phyloP scores from a whole-genome alignment of 2,888 invertebrate genomes.

The Stegana nigrithorax region DNA sequence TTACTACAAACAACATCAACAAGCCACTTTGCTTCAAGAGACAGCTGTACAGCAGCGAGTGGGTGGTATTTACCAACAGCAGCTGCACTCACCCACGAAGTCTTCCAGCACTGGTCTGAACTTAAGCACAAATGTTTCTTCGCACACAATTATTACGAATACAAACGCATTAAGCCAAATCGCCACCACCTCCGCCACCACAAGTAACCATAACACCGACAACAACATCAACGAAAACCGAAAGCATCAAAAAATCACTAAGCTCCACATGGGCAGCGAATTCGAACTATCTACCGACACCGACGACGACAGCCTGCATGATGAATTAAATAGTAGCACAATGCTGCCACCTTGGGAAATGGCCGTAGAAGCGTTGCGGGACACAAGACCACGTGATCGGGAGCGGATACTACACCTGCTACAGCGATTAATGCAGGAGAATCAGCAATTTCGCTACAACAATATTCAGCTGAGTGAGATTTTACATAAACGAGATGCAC shows the following conservation, averaged over 20 bases:
- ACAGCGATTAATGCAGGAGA: conserved; percentile 65
- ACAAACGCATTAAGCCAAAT: too few relatives aligned
- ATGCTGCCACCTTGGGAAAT: conserved; percentile 66
- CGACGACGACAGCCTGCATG: conserved; percentile 74
- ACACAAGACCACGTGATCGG: conserved; percentile 64
- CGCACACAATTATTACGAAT: conserved; percentile 67
- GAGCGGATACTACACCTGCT: conserved; percentile 65
- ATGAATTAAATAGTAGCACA: conserved; percentile 68
- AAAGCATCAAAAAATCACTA: too few relatives aligned
- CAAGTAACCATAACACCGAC: too few relatives aligned
- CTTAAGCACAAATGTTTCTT: conserved; percentile 54
- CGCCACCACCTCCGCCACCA: too few relatives aligned
- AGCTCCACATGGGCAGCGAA: conserved; percentile 70
- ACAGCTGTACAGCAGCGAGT: conserved; percentile 38
- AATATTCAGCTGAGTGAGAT: conserved; percentile 63
- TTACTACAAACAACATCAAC: conserved; percentile 43
- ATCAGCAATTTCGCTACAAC: conserved; percentile 63
- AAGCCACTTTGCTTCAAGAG: conserved; percentile 48
- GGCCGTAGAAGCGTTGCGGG: conserved; percentile 65
- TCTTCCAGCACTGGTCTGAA: conserved; percentile 57
- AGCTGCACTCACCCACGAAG: conserved; percentile 57
- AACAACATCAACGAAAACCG: too few relatives aligned
- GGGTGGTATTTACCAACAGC: conserved; percentile 32
- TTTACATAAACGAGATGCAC: conserved; percentile 62
- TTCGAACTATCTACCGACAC: conserved; percentile 80